These are phyloP conservation scores for Pammene fasciana DNA, from an alignment of 2,888 invertebrate species.

Conservation along the genomic window DNA sequence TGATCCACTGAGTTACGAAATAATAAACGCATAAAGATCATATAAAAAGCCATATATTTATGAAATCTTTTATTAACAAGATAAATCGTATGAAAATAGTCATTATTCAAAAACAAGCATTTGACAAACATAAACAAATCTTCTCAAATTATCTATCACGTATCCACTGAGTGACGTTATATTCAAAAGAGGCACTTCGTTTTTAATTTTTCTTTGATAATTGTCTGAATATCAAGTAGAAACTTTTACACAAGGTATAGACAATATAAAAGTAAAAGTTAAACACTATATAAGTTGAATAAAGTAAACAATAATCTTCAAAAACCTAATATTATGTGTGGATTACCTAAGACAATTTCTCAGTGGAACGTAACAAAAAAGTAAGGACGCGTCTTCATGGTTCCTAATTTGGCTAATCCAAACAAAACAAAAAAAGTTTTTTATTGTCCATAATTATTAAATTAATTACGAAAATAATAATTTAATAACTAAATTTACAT, in stretches of 20 bases:
- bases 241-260: constrained; percentile 6
- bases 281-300: constrained; percentile 1
- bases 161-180: constrained; percentile 13
- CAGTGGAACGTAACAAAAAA: constrained; percentile 24
- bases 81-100: constrained; percentile 11
- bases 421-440: constrained; percentile 14
- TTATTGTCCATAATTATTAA: constrained; percentile 10
- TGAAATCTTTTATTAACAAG: constrained; percentile 15
- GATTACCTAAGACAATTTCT: constrained; percentile 13
- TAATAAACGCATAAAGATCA: constrained; percentile 16
- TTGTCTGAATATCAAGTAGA: constrained; percentile 8
- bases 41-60: constrained; percentile 12
- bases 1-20: constrained; percentile 21
- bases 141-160: neutral
- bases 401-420: constrained; percentile 16
- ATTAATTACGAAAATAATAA: constrained; percentile 8
- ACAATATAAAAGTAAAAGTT: constrained; percentile 1
- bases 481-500: constrained; percentile 15
- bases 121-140: constrained; percentile 7
- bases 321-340: constrained; percentile 2
- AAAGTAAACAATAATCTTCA: constrained; percentile 7
- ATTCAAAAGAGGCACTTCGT: neutral
- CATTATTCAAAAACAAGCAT: constrained; percentile 2
- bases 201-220: constrained; percentile 1
- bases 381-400: constrained; percentile 18